Evolutionary conservation across 2,888 invertebrate species (phyloP).

Genomic region (Epicampocera succincta): DNA sequence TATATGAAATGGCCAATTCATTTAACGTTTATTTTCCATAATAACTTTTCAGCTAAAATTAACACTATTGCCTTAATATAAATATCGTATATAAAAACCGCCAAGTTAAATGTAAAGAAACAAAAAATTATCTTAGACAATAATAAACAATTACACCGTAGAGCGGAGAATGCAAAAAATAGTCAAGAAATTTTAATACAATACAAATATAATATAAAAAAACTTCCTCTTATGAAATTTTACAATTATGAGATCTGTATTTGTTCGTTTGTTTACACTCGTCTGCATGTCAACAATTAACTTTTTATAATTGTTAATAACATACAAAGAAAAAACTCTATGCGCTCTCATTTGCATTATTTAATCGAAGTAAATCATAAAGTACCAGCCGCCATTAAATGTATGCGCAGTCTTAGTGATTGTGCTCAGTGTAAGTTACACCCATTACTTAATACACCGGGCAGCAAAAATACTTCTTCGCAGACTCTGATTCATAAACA

Average conservation of each 20-base stretch:
- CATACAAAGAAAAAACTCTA: slow-evolving; percentile 26
- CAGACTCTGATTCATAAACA: too few relatives aligned
- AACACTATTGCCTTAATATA: slow-evolving; percentile 6
- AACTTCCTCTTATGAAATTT: slow-evolving; percentile 52
- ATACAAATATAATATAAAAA: slow-evolving; percentile 25
- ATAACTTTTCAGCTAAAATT: slow-evolving; percentile 50
- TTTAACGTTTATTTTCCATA: slow-evolving; percentile 49
- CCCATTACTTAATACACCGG: slow-evolving; percentile 54
- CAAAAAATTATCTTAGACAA: slow-evolving; percentile 6
- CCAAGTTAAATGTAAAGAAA: slow-evolving; percentile 7
- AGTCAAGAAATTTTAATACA: slow-evolving; percentile 28
- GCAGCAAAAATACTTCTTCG: too few relatives aligned
- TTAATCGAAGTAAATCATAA: slow-evolving; percentile 36
- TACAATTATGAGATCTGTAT: slow-evolving; percentile 53
- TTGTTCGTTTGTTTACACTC: slow-evolving; percentile 3
- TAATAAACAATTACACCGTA: slow-evolving; percentile 14
- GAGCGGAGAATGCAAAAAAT: background rate
- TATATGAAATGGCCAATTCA: slow-evolving; percentile 45
- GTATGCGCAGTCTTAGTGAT: background rate
- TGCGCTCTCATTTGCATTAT: slow-evolving; percentile 56
- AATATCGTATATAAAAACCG: slow-evolving; percentile 8
- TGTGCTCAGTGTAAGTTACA: slow-evolving; percentile 39
- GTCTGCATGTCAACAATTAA: slow-evolving; percentile 31
- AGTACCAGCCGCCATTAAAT: slow-evolving; percentile 2
- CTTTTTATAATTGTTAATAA: slow-evolving; percentile 46